These are phyloP conservation scores for Agonopterix subpropinquella DNA, from an alignment of 2,888 invertebrate genomes.

Conservation along the genomic window DNA sequence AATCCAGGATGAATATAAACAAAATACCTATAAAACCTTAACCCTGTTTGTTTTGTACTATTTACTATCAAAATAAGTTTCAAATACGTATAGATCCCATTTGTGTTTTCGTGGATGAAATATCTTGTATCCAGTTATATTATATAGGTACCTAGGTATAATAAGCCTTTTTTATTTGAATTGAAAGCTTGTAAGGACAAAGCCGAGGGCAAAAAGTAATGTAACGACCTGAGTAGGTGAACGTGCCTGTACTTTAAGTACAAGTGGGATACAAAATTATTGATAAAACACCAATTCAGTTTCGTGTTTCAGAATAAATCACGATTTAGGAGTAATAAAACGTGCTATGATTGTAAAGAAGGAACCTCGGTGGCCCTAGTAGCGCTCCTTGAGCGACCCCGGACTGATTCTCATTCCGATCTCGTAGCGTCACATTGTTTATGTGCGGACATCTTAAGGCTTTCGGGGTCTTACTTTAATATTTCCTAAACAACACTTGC, in stretches of 20 bases:
- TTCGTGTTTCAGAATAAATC: slow-evolving; percentile 19
- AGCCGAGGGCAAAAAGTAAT: too few species aligned
- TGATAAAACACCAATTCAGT: slow-evolving; percentile 20
- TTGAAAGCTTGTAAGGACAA: too few species aligned
- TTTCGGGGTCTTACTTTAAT: slow-evolving; percentile 5
- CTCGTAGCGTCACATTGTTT: slow-evolving; percentile 17
- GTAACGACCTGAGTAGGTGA: too few species aligned
- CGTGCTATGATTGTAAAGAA: slow-evolving; percentile 23
- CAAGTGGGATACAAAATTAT: slow-evolving; percentile 10
- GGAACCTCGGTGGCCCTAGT: slow-evolving; percentile 1
- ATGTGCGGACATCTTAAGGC: slow-evolving; percentile 11
- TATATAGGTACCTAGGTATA: too few species aligned
- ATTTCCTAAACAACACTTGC: slow-evolving; percentile 5
- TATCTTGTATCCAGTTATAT: too few species aligned
- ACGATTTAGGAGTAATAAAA: slow-evolving; percentile 27
- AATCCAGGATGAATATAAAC: too few species aligned
- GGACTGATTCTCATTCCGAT: slow-evolving; percentile 12
- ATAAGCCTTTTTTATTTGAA: too few species aligned
- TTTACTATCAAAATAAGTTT: too few species aligned
- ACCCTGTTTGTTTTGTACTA: too few species aligned
- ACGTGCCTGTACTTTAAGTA: neutral
- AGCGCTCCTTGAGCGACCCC: neutral
- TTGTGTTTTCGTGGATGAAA: too few species aligned
- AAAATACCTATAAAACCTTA: too few species aligned
- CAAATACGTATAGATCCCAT: too few species aligned